Conservation (phyloP, 2,888 invertebrate genomes). For the Diogma glabrata region DNA sequence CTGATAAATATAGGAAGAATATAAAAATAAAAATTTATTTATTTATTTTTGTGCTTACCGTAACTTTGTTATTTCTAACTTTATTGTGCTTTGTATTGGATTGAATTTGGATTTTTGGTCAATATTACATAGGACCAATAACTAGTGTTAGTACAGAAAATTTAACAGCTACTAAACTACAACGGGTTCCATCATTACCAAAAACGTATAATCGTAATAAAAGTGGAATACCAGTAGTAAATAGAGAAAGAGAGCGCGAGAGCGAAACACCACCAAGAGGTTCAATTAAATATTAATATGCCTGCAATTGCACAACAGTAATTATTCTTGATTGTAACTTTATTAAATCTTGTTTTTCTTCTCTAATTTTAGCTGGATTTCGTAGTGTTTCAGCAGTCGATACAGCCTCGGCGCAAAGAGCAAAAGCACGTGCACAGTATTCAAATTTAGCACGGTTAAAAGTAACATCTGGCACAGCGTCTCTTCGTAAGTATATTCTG, state of each 20-base stretch:
- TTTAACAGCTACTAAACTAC: constrained; percentile 40
- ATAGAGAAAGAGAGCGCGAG: constrained; percentile 1
- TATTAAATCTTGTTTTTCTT: background rate
- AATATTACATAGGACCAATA: constrained; percentile 15
- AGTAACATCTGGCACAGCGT: constrained; percentile 49
- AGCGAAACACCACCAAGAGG: constrained; percentile 24
- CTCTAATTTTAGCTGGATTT: constrained; percentile 37
- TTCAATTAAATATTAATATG: constrained; percentile 12
- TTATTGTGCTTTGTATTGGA: background rate
- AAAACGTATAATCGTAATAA: constrained; percentile 45
- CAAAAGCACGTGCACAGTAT: constrained; percentile 71
- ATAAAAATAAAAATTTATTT: background rate
- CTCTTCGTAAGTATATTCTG: constrained; percentile 54
- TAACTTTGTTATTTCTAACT: background rate
- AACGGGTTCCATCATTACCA: constrained; percentile 46
- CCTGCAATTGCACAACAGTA: background rate
- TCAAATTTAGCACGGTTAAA: constrained; percentile 69
- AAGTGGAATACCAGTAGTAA: constrained; percentile 44
- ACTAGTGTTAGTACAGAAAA: constrained; percentile 44
- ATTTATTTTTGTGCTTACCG: constrained; percentile 6
- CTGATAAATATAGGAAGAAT: background rate
- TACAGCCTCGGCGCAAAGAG: constrained; percentile 80
- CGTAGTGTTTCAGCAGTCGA: constrained; percentile 91
- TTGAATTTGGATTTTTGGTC: background rate
- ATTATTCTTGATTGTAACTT: background rate